These are phyloP conservation scores for Cephus pulcher DNA, from an alignment of 2,888 invertebrate genomes.

Conservation along the genomic window DNA sequence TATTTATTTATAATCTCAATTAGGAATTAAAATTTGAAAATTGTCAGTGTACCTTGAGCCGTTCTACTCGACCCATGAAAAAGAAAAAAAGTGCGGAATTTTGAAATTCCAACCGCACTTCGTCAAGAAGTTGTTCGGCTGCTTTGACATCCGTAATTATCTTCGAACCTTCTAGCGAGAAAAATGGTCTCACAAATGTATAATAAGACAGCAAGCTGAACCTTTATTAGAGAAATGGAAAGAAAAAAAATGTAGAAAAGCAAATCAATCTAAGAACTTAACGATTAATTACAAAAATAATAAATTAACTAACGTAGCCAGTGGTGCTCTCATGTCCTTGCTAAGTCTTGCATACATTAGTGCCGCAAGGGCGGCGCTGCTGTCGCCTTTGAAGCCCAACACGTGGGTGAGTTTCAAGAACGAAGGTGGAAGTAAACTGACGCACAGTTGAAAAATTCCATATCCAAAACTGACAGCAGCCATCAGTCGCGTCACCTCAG, in stretches of 20 bases:
- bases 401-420: constrained; percentile 72
- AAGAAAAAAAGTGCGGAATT: constrained; percentile 76
- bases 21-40: background rate
- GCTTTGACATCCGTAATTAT: constrained; percentile 71
- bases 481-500: constrained; percentile 72
- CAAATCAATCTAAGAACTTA: constrained; percentile 7
- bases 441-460: constrained; percentile 76
- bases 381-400: constrained; percentile 76
- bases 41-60: constrained; percentile 69
- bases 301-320: constrained; percentile 71
- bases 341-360: constrained; percentile 73
- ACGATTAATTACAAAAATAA: constrained; percentile 1
- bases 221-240: constrained; percentile 16
- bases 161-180: constrained; percentile 74
- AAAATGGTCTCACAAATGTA: constrained; percentile 76
- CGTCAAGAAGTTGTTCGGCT: constrained; percentile 69
- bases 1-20: background rate
- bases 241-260: constrained; percentile 36
- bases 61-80: constrained; percentile 73
- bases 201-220: constrained; percentile 72
- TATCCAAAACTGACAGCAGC: constrained; percentile 78
- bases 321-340: constrained; percentile 75
- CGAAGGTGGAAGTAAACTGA: constrained; percentile 76
- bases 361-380: constrained; percentile 71
- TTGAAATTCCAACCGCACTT: constrained; percentile 70